These are phyloP conservation scores for Tigriopus japonicus DNA, from an alignment of 1,140 invertebrate genomes.

Conservation along the genomic window DNA sequence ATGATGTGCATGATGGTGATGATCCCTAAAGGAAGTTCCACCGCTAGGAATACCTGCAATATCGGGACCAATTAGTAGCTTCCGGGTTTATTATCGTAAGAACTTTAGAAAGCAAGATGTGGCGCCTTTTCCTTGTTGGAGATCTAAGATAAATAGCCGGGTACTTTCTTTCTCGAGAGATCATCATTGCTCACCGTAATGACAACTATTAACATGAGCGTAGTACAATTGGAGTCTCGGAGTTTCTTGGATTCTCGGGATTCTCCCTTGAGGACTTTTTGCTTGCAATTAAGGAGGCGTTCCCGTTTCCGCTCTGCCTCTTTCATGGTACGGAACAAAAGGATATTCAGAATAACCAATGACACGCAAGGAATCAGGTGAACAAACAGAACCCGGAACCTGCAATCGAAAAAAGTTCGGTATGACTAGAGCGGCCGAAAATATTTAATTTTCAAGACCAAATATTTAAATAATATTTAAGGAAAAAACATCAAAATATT, in stretches of 20 bases:
- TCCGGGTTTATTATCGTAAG: too few species aligned
- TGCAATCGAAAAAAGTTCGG: conserved; percentile 37
- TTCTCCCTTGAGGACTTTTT: conserved; percentile 18
- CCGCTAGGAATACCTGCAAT: conserved; percentile 50
- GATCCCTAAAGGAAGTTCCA: conserved; percentile 74
- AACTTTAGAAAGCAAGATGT: too few species aligned
- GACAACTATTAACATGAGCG: conserved; percentile 83
- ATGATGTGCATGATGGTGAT: conserved; percentile 68
- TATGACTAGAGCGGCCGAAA: too few species aligned
- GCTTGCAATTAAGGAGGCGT: conserved; percentile 20
- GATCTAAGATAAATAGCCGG: neutral
- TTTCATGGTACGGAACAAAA: conserved; percentile 63
- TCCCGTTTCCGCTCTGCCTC: conserved; percentile 51
- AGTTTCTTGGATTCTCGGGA: conserved; percentile 54
- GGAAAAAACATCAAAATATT: too few species aligned
- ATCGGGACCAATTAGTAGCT: too few species aligned
- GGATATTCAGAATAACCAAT: conserved; percentile 66
- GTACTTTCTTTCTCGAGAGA: neutral
- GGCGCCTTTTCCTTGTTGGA: too few species aligned
- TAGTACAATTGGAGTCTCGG: conserved; percentile 73
- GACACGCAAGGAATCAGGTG: conserved; percentile 71
- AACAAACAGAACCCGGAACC: conserved; percentile 72
- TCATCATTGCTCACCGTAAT: conserved; percentile 34
- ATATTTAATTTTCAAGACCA: too few species aligned
- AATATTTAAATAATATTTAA: too few species aligned